phyloP scores from a whole-genome alignment of 1,140 invertebrate genomes.

The Trialeurodes vaporariorum region DNA sequence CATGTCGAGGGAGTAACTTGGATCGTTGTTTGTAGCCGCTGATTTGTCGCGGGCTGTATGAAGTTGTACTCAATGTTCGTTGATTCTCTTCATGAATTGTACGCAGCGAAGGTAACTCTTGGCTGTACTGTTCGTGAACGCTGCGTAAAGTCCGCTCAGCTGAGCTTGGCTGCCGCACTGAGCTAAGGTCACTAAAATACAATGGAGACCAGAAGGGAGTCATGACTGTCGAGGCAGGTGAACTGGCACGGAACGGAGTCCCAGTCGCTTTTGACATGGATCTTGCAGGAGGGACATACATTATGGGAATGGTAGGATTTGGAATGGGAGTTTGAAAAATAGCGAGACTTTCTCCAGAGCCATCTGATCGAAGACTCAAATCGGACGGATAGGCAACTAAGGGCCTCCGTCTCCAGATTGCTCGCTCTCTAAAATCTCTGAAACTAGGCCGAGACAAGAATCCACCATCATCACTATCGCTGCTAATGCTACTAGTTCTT shows the following conservation, averaged over 20 bases:
- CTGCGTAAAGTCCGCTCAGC: slow-evolving; percentile 57
- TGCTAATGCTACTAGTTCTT: slow-evolving; percentile 52
- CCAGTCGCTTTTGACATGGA: slow-evolving; percentile 27
- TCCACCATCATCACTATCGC: slow-evolving; percentile 66
- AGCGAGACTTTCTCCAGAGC: slow-evolving; percentile 38
- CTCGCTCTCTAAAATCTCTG: slow-evolving; percentile 33
- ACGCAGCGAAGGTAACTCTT: slow-evolving; percentile 56
- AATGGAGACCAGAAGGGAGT: slow-evolving; percentile 47
- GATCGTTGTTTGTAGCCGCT: slow-evolving; percentile 18
- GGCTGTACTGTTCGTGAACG: slow-evolving; percentile 52
- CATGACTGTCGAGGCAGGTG: slow-evolving; percentile 44
- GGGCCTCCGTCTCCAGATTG: slow-evolving; percentile 48
- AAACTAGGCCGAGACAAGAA: slow-evolving; percentile 42
- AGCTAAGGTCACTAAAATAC: slow-evolving; percentile 72
- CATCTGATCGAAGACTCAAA: slow-evolving; percentile 43
- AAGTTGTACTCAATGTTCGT: slow-evolving; percentile 18
- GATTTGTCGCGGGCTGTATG: slow-evolving; percentile 1
- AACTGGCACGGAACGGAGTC: slow-evolving; percentile 50
- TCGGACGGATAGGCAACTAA: slow-evolving; percentile 51
- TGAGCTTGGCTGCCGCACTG: slow-evolving; percentile 66
- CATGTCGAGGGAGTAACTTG: slow-evolving; percentile 46
- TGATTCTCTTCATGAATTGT: slow-evolving; percentile 57
- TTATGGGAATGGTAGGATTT: background rate
- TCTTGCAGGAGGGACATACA: slow-evolving; percentile 7
- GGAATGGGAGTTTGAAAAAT: slow-evolving; percentile 35